Conservation (phyloP, 2,797 vertebrate genomes). For the Ceyx erithaca region DNA sequence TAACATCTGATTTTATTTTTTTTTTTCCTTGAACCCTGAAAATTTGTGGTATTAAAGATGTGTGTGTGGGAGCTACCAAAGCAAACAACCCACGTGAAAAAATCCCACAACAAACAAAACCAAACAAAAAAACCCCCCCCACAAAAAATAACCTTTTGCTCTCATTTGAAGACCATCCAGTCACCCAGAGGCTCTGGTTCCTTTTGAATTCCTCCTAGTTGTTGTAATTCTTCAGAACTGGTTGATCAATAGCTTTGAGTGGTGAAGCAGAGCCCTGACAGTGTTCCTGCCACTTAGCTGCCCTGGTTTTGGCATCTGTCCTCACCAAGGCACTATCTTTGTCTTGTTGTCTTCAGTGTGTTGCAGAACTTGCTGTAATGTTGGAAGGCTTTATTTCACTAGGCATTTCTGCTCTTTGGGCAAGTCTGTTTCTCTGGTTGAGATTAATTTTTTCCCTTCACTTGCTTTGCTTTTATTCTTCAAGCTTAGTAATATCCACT, state of each 20-base stretch:
- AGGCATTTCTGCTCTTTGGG: neutral
- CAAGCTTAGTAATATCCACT: neutral
- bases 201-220: neutral
- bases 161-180: too few species aligned
- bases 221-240: neutral
- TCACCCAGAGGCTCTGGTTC: neutral
- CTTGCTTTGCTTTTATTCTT: slow-evolving; percentile 5
- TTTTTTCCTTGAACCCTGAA: neutral
- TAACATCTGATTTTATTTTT: neutral
- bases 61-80: neutral
- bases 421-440: neutral
- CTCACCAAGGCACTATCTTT: neutral
- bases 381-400: slow-evolving; percentile 13
- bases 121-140: too few species aligned
- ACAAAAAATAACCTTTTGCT: too few species aligned
- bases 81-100: neutral
- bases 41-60: neutral
- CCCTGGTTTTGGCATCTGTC: neutral
- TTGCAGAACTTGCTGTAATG: neutral
- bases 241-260: neutral
- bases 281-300: neutral
- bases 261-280: neutral
- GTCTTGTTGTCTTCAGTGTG: neutral
- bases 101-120: too few species aligned
- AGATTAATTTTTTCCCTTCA: neutral